Evolutionary conservation across 2,888 invertebrate species (phyloP), one percentile per base, ranked within the genome.

Genomic region (Crocallis elinguaria): DNA sequence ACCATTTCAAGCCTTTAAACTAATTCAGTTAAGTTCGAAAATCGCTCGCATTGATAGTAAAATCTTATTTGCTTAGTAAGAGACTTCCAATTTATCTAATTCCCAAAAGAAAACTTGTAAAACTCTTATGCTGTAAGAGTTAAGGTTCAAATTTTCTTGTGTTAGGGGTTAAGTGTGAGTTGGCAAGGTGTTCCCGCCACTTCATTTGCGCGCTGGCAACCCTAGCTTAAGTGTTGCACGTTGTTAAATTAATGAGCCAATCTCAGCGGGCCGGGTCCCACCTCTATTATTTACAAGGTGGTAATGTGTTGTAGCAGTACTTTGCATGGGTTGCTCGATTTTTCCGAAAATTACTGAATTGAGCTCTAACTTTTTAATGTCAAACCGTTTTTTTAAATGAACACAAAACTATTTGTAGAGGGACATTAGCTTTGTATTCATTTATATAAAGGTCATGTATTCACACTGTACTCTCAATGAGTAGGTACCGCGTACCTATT

Each of bases 191-290:
- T 79, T 80, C 75, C 82, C 80, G 84, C 79, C 86, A 89, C 86
- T 88, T 89, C 86, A 88, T 90, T 89, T 88, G 79, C 82, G 86
- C 85, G 86, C 84, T 87, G 86, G 86, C 85, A 82, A 77, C 82
- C 79, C 84, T 82, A 80, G 86, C 87, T 87, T 88, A 88, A 90
- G 88, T 87, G 90, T 89, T 88, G 88, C 89, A 79, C 84, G 86
- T 82, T 88, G 88, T 89, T 86, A 90, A 91, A 90, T 89, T 88
- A 89, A 91, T 90, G 90, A 91, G 90, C 83, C 90, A 90, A 90
- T 91, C 88, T 89, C 75, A 69, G 76, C 73, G 76, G 75, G 77
- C 77, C 75, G 83, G 79, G 81, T 73, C 73, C 82, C 79, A 81
- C 85, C 85, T 84, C 80, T 79, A 86, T 88, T 88, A 86, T 88